phyloP scores from a whole-genome alignment of 1,140 invertebrate genomes.

The Heliconius congener region DNA sequence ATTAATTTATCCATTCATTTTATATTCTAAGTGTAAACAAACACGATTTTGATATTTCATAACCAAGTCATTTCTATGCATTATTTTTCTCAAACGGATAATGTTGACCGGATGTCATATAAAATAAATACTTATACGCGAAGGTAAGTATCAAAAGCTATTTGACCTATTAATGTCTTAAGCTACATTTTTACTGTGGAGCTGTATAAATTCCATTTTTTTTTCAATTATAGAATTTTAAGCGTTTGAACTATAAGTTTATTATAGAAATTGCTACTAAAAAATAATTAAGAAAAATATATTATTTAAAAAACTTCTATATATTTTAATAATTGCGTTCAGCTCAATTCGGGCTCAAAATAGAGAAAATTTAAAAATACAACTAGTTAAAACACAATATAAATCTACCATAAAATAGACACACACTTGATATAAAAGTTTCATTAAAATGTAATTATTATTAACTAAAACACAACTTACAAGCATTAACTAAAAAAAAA shows the following conservation, averaged over 20 bases:
- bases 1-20: background rate
- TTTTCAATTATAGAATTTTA: background rate
- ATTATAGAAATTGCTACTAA: background rate
- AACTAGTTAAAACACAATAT: no score
- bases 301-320: no score
- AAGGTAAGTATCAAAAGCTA: constrained; percentile 1
- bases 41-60: background rate
- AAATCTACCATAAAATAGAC: background rate
- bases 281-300: background rate
- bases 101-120: constrained; percentile 10
- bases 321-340: no score
- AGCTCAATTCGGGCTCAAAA: no score
- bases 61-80: background rate
- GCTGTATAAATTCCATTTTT: background rate
- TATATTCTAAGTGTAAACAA: background rate
- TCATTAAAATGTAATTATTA: background rate
- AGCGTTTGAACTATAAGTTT: background rate
- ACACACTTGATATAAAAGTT: background rate
- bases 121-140: constrained; percentile 3
- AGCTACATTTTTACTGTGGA: background rate
- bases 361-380: no score
- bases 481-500: background rate
- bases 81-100: background rate
- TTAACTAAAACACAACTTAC: background rate
- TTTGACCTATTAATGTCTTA: background rate